These are phyloP conservation scores for Muscicapa striata DNA, from an alignment of 2,797 vertebrate species.

Conservation along the genomic window DNA sequence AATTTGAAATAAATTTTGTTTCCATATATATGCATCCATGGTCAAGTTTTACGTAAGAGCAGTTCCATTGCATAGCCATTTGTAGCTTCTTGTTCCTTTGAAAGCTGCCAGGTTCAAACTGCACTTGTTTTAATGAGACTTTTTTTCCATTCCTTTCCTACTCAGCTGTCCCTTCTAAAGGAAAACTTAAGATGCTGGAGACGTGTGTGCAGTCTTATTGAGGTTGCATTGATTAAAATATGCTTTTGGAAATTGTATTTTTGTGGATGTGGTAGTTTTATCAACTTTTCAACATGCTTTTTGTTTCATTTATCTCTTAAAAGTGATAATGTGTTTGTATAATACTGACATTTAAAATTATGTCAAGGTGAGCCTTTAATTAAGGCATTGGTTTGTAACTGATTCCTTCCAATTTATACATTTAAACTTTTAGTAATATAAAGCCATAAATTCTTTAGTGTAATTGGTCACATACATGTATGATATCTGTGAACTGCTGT, in stretches of 20 bases:
- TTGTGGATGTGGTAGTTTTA: neutral
- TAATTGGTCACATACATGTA: rapidly evolving
- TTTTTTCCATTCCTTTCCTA: neutral
- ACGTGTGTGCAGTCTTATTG: neutral
- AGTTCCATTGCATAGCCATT: neutral
- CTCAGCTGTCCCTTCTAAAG: neutral
- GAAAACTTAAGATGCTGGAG: neutral
- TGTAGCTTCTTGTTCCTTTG: neutral
- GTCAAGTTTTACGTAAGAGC: neutral
- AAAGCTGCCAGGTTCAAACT: neutral
- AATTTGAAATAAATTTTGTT: neutral
- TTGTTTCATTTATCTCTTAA: neutral
- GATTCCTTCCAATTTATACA: neutral
- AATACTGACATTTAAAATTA: neutral
- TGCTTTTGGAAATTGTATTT: neutral
- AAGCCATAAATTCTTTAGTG: neutral
- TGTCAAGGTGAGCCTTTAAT: neutral
- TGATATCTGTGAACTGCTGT: neutral
- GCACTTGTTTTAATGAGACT: neutral
- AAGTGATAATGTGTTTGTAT: neutral
- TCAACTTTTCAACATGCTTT: neutral
- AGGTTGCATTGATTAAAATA: neutral
- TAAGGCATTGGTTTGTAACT: neutral
- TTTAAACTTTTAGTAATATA: neutral
- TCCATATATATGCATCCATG: neutral